phyloP scores from a whole-genome alignment of 2,113 vertebrate species.

The Microcebus ravelobensis region DNA sequence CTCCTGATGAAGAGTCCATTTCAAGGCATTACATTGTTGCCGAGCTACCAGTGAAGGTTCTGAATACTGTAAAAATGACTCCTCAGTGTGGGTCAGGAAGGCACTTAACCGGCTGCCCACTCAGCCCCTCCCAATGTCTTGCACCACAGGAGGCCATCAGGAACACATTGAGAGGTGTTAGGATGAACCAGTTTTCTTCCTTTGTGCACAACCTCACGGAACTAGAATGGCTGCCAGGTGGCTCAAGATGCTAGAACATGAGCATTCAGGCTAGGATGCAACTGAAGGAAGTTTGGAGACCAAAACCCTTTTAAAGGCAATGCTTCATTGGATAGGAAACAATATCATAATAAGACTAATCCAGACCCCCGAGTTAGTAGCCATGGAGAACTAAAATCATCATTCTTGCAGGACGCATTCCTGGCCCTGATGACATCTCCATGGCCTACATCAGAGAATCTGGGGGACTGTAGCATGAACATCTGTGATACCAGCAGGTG shows the following conservation, averaged over 20 bases:
- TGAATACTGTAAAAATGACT: constrained; percentile 60
- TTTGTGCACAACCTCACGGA: constrained; percentile 68
- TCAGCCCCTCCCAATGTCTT: constrained; percentile 75
- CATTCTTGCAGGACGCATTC: neutral
- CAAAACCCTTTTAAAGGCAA: constrained; percentile 77
- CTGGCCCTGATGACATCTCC: neutral
- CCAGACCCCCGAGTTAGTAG: neutral
- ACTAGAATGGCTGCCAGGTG: constrained; percentile 60
- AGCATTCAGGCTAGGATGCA: constrained; percentile 58
- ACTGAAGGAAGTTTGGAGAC: neutral
- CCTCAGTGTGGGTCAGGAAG: constrained; percentile 74
- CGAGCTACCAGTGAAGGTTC: constrained; percentile 74
- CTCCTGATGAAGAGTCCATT: constrained; percentile 81
- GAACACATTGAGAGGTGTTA: constrained; percentile 70
- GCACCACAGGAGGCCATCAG: constrained; percentile 59
- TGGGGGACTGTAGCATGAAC: neutral
- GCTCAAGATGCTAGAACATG: constrained; percentile 51
- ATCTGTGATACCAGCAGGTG: neutral
- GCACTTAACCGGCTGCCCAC: constrained; percentile 74
- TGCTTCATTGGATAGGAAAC: constrained; percentile 22
- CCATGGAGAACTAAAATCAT: neutral
- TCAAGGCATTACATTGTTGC: constrained; percentile 79
- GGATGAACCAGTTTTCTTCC: constrained; percentile 78
- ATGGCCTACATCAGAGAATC: neutral
- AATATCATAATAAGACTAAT: neutral